Conservation (phyloP, 2,888 invertebrate species). For the Alentia gelatinosa region DNA sequence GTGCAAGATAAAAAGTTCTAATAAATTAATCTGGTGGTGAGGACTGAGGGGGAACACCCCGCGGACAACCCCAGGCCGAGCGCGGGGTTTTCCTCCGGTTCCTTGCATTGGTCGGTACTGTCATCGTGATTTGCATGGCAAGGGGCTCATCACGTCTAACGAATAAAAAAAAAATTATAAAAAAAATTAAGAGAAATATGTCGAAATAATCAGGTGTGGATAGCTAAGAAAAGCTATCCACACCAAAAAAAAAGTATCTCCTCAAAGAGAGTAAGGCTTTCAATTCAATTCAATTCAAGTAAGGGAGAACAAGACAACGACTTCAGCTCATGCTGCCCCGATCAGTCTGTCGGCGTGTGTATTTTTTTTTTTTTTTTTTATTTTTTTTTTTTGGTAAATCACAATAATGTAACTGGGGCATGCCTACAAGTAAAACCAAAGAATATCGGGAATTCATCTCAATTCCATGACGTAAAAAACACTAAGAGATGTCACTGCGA, state of each 20-base stretch:
- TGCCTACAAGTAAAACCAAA: constrained; percentile 43
- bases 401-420: constrained; percentile 40
- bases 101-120: not conserved
- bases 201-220: too few species aligned
- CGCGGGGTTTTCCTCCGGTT: not conserved
- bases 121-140: not conserved
- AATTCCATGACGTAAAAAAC: constrained; percentile 15
- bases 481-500: constrained; percentile 18
- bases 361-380: not conserved
- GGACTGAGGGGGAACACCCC: not conserved
- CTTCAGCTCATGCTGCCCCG: constrained; percentile 27
- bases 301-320: constrained; percentile 29
- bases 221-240: too few species aligned
- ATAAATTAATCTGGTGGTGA: not conserved
- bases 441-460: constrained; percentile 40
- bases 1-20: not conserved
- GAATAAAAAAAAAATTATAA: not conserved
- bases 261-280: constrained; percentile 23
- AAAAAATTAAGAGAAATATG: too few species aligned
- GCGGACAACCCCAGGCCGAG: not conserved
- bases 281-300: constrained; percentile 24
- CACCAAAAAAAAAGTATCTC: not conserved
- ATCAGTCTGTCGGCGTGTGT: constrained; percentile 4
- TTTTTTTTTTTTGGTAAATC: not conserved
- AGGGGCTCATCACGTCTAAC: constrained; percentile 18